Conservation (phyloP, 2,888 invertebrate species). For the Trissolcus brochymenae region DNA sequence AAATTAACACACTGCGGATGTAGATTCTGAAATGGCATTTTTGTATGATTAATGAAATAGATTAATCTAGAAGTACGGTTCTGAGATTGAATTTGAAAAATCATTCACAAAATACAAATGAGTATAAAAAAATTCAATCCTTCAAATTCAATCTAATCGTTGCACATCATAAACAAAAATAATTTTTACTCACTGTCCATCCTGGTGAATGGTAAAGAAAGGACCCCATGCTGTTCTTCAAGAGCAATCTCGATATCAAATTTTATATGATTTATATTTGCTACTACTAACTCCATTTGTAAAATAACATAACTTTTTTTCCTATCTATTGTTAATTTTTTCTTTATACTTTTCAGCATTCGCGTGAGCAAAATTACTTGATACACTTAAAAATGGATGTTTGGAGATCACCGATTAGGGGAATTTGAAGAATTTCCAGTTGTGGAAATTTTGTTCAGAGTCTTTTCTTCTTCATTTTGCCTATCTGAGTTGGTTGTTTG, state of each 20-base stretch:
- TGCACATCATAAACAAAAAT: slow-evolving; percentile 24
- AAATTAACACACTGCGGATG: slow-evolving; percentile 96
- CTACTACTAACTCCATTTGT: slow-evolving; percentile 92
- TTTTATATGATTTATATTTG: slow-evolving; percentile 92
- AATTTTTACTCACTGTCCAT: slow-evolving; percentile 93
- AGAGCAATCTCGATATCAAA: slow-evolving; percentile 98
- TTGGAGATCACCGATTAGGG: too few species aligned
- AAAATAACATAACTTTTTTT: neutral
- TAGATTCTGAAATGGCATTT: slow-evolving; percentile 86
- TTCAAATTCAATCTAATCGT: slow-evolving; percentile 7
- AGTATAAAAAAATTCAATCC: neutral
- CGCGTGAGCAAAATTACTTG: neutral
- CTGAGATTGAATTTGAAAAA: too few species aligned
- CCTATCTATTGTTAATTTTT: neutral
- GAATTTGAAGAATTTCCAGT: too few species aligned
- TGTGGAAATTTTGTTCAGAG: too few species aligned
- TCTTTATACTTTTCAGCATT: neutral
- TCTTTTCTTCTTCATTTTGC: too few species aligned
- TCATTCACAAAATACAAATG: neutral
- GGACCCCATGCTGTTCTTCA: slow-evolving; percentile 96
- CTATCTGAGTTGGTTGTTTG: too few species aligned
- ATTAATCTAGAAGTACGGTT: too few species aligned
- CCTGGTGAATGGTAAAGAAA: slow-evolving; percentile 96
- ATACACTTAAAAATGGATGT: neutral
- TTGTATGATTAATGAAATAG: too few species aligned